phyloP scores from a whole-genome alignment of 2,888 invertebrate genomes.

The Drosophila rubida region DNA sequence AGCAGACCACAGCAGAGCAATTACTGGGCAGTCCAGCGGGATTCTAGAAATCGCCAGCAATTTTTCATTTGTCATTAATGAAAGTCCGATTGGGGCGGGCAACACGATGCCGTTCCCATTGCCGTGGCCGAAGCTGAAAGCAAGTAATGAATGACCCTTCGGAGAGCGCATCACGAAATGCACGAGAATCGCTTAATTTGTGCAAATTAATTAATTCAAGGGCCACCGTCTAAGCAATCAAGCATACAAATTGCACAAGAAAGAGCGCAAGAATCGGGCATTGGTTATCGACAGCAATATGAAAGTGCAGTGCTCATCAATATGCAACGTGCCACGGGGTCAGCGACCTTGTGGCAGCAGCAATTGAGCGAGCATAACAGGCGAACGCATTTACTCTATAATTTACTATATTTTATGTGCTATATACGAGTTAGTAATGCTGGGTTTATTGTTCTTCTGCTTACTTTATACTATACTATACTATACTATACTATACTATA shows the following conservation, averaged over 20 bases:
- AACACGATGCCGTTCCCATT: too few relatives aligned
- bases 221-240: constrained; percentile 22
- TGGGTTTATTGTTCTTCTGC: too few relatives aligned
- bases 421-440: too few relatives aligned
- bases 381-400: too few relatives aligned
- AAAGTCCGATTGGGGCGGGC: not conserved
- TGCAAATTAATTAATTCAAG: constrained; percentile 67
- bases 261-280: not conserved
- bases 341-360: not conserved
- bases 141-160: constrained; percentile 54
- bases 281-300: not conserved
- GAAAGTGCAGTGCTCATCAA: not conserved
- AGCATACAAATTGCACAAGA: constrained; percentile 32
- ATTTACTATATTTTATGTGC: too few relatives aligned
- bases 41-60: constrained; percentile 74
- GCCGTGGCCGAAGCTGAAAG: too few relatives aligned
- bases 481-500: too few relatives aligned
- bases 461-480: too few relatives aligned
- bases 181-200: constrained; percentile 73
- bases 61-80: constrained; percentile 75
- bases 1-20: constrained; percentile 59
- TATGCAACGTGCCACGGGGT: not conserved
- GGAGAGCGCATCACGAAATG: constrained; percentile 60
- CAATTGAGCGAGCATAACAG: too few relatives aligned
- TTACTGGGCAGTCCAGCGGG: constrained; percentile 64